Conservation (phyloP, 92 coral and sea anemone genomes). For the Heliopora coerulea region DNA sequence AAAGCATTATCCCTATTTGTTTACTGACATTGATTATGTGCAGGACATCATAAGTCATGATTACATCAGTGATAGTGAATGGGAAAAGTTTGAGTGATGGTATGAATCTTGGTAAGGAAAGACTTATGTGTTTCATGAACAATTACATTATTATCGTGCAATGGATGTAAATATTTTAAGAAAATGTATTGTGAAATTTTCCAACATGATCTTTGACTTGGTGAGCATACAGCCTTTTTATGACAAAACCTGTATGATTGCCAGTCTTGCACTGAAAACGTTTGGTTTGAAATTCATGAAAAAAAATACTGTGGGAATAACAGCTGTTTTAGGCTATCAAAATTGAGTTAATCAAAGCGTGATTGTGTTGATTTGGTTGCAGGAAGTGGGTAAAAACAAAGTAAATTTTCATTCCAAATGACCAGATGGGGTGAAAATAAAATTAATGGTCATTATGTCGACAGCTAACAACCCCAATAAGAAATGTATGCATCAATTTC, state of each 20-base stretch:
- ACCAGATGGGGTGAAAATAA: slow-evolving; percentile 4
- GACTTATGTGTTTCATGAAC: slow-evolving; percentile 25
- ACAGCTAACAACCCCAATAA: slow-evolving; percentile 22
- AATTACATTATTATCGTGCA: slow-evolving; percentile 22
- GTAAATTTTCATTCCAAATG: not conserved
- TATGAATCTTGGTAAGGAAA: not conserved
- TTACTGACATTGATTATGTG: no score
- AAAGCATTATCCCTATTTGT: no score
- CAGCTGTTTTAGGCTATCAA: slow-evolving; percentile 15
- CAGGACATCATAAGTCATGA: no score
- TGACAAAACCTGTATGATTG: slow-evolving; percentile 18
- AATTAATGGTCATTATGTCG: slow-evolving; percentile 24
- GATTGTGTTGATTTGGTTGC: slow-evolving; percentile 25
- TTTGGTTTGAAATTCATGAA: slow-evolving; percentile 16
- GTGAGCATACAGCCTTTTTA: slow-evolving; percentile 14
- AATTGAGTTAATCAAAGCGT: slow-evolving; percentile 19
- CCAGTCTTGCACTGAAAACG: slow-evolving; percentile 16
- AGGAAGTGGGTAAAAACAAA: slow-evolving; percentile 7
- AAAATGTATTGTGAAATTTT: slow-evolving; percentile 14
- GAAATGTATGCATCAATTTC: slow-evolving; percentile 14
- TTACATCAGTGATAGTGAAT: not conserved
- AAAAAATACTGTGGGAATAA: slow-evolving; percentile 17
- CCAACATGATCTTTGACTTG: slow-evolving; percentile 12
- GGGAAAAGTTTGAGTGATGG: slow-evolving; percentile 10
- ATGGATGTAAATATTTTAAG: slow-evolving; percentile 34